Conservation (phyloP, 1,140 invertebrate species). For the Bombus breviceps region DNA sequence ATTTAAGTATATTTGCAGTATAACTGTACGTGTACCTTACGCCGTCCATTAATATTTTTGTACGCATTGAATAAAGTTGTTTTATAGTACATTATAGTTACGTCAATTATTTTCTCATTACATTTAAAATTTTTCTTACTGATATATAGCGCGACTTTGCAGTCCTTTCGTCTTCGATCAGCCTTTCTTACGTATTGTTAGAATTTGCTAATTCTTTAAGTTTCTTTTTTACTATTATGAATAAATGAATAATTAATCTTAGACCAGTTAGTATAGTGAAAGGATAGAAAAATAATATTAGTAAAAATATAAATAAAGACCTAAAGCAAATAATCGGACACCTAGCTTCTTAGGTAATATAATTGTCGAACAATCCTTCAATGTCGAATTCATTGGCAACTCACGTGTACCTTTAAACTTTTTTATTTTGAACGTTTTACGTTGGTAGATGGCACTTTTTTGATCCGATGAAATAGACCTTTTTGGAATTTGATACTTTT, state of each 20-base stretch:
- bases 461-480: not conserved
- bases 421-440: not conserved
- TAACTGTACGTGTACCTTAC: constrained; percentile 39
- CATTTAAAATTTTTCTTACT: not conserved
- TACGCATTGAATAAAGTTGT: constrained; percentile 41
- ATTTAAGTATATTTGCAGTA: not conserved
- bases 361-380: not conserved
- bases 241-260: not conserved
- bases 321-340: constrained; percentile 7
- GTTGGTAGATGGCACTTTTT: not conserved
- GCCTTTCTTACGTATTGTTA: not conserved
- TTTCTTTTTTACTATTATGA: constrained; percentile 17
- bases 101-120: not conserved
- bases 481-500: not conserved
- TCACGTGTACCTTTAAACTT: not conserved
- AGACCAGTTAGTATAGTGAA: not conserved
- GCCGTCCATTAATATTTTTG: constrained; percentile 58
- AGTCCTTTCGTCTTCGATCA: not conserved
- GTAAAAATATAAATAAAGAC: not conserved
- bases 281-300: not conserved
- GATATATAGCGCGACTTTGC: not conserved
- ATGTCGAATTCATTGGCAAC: not conserved
- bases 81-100: constrained; percentile 29
- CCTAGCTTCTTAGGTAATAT: constrained; percentile 20
- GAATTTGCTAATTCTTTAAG: constrained; percentile 1